Conservation (phyloP, 1,140 invertebrate genomes). For the Scaptomyza hsui region DNA sequence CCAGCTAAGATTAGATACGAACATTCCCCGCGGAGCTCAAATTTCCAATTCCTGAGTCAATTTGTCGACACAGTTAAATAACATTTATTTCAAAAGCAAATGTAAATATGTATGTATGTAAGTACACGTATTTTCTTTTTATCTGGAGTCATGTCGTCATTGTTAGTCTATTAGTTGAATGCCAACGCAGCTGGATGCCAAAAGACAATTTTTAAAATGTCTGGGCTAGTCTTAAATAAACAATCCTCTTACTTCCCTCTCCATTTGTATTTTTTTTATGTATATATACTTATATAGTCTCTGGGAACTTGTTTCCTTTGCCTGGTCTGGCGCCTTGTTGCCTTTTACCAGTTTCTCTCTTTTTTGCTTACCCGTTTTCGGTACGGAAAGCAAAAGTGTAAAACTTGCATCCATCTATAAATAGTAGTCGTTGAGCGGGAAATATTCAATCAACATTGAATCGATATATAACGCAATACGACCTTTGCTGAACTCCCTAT, state of each 20-base stretch:
- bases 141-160: conserved; percentile 4
- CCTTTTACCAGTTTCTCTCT: conserved; percentile 42
- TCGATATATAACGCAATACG: conserved; percentile 12
- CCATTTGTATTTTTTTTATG: not conserved
- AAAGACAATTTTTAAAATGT: conserved; percentile 26
- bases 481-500: conserved; percentile 41
- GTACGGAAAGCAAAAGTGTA: conserved; percentile 63
- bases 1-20: conserved; percentile 58
- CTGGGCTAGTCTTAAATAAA: conserved; percentile 14
- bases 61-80: conserved; percentile 36
- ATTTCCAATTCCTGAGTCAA: conserved; percentile 38
- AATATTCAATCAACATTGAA: conserved; percentile 13
- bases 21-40: conserved; percentile 10
- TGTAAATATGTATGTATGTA: conserved; percentile 15
- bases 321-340: conserved; percentile 30
- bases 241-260: not conserved
- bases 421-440: conserved; percentile 24
- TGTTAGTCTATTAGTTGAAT: too few relatives aligned
- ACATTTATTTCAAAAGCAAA: conserved; percentile 11
- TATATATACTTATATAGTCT: too few relatives aligned
- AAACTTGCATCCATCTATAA: conserved; percentile 42
- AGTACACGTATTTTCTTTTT: not conserved
- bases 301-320: conserved; percentile 25
- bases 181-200: conserved; percentile 12
- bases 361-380: conserved; percentile 29